phyloP scores from a whole-genome alignment of 1,140 invertebrate genomes.

The Lordiphosa clarofinis region DNA sequence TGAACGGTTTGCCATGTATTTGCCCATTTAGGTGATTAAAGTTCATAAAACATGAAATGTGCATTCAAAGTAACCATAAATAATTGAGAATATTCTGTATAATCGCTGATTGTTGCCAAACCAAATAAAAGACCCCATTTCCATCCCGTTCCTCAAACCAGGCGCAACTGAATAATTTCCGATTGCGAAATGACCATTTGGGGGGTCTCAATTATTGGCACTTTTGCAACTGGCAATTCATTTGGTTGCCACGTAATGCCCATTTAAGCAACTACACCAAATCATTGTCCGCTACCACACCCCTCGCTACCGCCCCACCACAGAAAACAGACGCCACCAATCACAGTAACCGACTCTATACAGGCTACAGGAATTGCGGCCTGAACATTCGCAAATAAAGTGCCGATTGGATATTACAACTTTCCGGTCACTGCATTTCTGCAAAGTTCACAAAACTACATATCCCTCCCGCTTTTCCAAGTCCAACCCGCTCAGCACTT shows the following conservation, averaged over 20 bases:
- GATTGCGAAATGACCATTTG: constrained; percentile 24
- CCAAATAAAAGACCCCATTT: no score
- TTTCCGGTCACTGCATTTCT: constrained; percentile 77
- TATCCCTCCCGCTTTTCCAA: constrained; percentile 4
- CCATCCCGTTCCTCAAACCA: background rate
- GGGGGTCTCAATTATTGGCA: constrained; percentile 57
- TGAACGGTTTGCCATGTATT: no score
- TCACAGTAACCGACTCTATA: background rate
- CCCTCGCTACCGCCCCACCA: background rate
- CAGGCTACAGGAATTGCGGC: constrained; percentile 1
- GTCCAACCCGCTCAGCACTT: constrained; percentile 34
- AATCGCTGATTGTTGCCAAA: no score
- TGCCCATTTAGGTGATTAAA: no score
- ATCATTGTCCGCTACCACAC: background rate
- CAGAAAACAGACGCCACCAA: constrained; percentile 12
- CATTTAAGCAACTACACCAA: constrained; percentile 53
- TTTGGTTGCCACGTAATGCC: constrained; percentile 64
- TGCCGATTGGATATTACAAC: constrained; percentile 76
- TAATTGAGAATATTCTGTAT: no score
- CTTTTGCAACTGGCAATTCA: constrained; percentile 56
- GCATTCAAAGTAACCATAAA: no score
- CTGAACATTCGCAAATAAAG: constrained; percentile 59
- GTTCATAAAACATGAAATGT: no score
- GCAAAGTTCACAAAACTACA: constrained; percentile 76
- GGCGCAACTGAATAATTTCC: constrained; percentile 7